Conservation (phyloP, 2,113 vertebrate species). For the Aphelocoma coerulescens region DNA sequence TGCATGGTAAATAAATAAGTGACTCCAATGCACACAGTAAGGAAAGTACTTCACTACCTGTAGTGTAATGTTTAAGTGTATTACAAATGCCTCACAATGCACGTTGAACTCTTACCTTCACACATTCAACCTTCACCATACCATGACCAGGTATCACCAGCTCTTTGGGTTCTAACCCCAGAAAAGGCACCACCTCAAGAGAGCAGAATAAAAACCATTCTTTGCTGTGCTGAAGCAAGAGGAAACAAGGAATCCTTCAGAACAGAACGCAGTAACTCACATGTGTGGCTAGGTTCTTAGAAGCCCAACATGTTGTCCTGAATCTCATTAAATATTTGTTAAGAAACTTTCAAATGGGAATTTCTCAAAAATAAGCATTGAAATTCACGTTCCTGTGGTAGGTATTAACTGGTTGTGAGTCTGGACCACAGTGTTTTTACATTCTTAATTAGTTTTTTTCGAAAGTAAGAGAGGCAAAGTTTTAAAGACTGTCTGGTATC, state of each 20-base stretch:
- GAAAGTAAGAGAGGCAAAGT: neutral
- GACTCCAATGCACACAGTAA: neutral
- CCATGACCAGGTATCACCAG: neutral
- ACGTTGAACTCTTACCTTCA: neutral
- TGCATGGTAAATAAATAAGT: neutral
- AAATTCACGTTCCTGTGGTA: neutral
- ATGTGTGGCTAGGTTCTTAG: accelerated
- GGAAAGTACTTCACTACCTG: neutral
- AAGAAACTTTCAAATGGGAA: neutral
- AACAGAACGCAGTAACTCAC: neutral
- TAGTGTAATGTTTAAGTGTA: neutral
- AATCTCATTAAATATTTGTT: neutral
- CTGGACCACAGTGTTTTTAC: neutral
- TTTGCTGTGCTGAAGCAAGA: neutral
- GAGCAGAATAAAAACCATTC: neutral
- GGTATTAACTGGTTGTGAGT: neutral
- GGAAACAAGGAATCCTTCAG: neutral
- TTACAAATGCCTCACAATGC: neutral
- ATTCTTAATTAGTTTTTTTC: neutral
- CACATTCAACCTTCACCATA: too few species aligned
- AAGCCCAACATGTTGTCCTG: neutral
- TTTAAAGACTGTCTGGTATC: neutral
- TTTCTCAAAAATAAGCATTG: neutral
- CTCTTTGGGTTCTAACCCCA: neutral
- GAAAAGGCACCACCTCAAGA: neutral